Conservation (phyloP, 1,140 invertebrate species). For the Uloborus diversus region DNA sequence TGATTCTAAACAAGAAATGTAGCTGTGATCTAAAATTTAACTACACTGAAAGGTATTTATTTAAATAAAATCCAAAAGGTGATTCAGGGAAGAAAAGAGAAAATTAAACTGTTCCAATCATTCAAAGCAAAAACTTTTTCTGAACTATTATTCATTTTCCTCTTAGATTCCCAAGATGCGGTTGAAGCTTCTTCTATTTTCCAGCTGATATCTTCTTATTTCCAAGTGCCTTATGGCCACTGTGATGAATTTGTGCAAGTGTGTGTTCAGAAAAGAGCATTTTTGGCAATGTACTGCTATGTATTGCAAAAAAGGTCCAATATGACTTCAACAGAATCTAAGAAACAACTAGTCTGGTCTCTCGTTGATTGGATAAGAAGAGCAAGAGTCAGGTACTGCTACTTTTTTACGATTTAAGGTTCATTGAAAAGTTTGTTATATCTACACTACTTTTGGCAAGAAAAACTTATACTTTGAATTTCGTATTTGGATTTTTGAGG, state of each 20-base stretch:
- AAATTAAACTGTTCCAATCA: no score
- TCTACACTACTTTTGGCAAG: no score
- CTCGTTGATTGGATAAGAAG: constrained; percentile 22
- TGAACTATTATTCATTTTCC: neutral
- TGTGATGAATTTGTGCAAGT: constrained; percentile 15
- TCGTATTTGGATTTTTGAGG: no score
- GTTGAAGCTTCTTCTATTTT: constrained; percentile 15
- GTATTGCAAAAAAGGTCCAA: neutral
- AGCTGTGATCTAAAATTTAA: no score
- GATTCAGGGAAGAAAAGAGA: no score
- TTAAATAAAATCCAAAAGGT: no score
- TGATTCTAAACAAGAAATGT: no score
- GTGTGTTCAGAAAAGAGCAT: constrained; percentile 13
- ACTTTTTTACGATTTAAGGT: no score
- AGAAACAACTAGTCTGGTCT: constrained; percentile 3
- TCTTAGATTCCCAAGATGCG: constrained; percentile 12
- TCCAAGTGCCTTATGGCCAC: neutral
- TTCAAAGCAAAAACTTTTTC: no score
- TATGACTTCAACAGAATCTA: neutral
- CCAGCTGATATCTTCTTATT: constrained; percentile 10
- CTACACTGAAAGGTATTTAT: no score
- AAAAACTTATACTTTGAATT: no score
- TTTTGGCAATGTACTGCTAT: constrained; percentile 22
- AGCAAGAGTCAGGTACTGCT: neutral
- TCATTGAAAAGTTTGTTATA: no score